Base-by-base conservation (phyloP, 2,113 vertebrate species). In the Grantiella picta region DNA sequence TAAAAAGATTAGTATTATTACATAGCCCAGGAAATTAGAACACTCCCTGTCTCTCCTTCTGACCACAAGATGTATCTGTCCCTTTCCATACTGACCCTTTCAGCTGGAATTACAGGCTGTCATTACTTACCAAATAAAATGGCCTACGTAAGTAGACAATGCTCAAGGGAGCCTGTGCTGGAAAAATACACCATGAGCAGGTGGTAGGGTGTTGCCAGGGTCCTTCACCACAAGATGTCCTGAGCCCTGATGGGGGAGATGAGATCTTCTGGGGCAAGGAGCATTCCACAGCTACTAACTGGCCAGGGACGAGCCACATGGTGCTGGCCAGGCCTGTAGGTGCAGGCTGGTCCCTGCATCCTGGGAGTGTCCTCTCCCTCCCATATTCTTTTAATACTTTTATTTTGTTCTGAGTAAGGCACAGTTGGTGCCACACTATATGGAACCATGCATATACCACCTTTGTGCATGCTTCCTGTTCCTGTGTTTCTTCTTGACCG, bases 371-470 rank as follows among this genome's bases (percentile, higher is more conserved):
- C 11, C 50, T 40, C 42, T 76, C 5, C 12, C 7, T 71, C 10
- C 4, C 45, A 7, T 9, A 68, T 31, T 40, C 28, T 73, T 73
- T 49, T 11, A 60, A 19, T 15, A 21, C 16, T 63, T 89, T 8
- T 9, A 10, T 35, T 42, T 35, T 38, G 5, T n/a, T 28, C n/a
- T 35, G n/a, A 13, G 21, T 29, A 47, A 49, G 29, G 23, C 0
- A 0, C 29, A 5, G 21, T 24, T 20, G 20, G 33, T 35, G 20
- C 49, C 45, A 24, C 3, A 1, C 14, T 27, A 1, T 4, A 5
- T 1, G 18, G 38, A 22, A 12, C 12, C 12, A 44, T 1, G 33
- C 1, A 2, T 18, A 23, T 1, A 3, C 7, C 36, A 14, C 29
- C 42, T 29, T 42, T 8, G 8, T 1, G 1, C 16, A 16, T 54